Conservation (phyloP, 2,113 vertebrate genomes). For the Hiodon tergisus region DNA sequence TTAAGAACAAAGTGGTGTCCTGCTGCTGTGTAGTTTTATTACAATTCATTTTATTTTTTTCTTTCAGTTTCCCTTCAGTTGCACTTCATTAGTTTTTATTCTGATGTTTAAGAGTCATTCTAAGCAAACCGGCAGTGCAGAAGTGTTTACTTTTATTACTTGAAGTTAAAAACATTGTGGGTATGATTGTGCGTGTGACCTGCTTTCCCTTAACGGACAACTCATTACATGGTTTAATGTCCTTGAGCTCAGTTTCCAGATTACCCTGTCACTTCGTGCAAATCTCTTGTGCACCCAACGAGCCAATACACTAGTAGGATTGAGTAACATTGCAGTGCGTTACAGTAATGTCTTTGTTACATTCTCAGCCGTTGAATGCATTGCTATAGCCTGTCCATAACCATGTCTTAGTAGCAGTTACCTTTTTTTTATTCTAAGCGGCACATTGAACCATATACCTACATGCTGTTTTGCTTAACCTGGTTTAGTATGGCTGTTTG, state of each 20-base stretch:
- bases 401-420: constrained; percentile 9
- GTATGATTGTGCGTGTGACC: constrained; percentile 6
- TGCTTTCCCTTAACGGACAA: background rate
- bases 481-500: constrained; percentile 15
- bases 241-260: background rate
- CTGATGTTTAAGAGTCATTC: background rate
- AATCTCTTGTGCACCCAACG: background rate
- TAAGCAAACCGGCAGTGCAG: background rate
- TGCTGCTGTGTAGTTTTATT: background rate
- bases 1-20: background rate
- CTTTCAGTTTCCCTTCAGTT: background rate
- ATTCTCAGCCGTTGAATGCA: background rate
- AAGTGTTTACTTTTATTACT: constrained; percentile 7
- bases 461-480: background rate
- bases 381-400: constrained; percentile 5
- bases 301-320: constrained; percentile 3
- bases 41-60: background rate
- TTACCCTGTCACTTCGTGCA: background rate
- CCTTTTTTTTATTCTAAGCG: constrained; percentile 4
- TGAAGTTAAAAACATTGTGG: background rate
- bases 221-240: too few relatives aligned
- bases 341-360: background rate
- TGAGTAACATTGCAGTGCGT: constrained; percentile 5
- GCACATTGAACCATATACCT: background rate
- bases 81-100: background rate